A percentile compares a stretch with the other conserved stretches of the same genome.
These are phyloP conservation scores for Anarhynchus alexandrinus DNA, from an alignment of 2,113 vertebrate genomes.

Conservation along the genomic window DNA sequence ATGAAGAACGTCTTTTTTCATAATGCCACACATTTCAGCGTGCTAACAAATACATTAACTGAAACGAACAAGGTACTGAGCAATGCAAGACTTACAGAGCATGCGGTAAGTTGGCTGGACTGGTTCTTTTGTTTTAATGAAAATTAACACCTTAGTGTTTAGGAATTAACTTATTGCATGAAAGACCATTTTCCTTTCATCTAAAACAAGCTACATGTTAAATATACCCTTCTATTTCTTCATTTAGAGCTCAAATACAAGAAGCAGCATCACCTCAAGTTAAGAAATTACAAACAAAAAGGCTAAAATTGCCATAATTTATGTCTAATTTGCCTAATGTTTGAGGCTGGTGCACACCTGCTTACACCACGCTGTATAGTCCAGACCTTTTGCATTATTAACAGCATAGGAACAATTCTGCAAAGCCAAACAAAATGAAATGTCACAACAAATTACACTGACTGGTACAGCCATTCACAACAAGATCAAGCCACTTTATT, in stretches of 20 bases:
- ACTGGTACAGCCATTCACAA: neutral
- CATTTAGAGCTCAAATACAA: neutral
- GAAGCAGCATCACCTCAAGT: neutral
- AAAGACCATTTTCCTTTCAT: neutral
- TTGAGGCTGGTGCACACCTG: slow-evolving; percentile 27
- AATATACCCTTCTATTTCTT: neutral
- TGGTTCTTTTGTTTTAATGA: neutral
- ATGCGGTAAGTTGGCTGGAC: neutral
- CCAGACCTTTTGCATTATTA: slow-evolving; percentile 59
- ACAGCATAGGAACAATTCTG: neutral
- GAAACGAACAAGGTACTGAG: neutral
- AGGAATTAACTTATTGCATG: neutral
- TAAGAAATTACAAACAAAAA: slow-evolving; percentile 23
- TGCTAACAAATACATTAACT: neutral
- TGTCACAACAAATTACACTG: slow-evolving; percentile 45
- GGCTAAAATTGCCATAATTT: slow-evolving; percentile 37
- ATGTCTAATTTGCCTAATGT: slow-evolving; percentile 2
- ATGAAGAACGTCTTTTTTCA: neutral
- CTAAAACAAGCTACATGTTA: neutral
- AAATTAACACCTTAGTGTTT: neutral
- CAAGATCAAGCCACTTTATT: neutral
- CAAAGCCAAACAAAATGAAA: slow-evolving; percentile 46
- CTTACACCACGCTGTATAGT: neutral
- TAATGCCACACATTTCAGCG: neutral
- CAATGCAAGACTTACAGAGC: neutral